These are phyloP conservation scores for Arge pagana DNA, from an alignment of 2,888 invertebrate species.

Conservation along the genomic window DNA sequence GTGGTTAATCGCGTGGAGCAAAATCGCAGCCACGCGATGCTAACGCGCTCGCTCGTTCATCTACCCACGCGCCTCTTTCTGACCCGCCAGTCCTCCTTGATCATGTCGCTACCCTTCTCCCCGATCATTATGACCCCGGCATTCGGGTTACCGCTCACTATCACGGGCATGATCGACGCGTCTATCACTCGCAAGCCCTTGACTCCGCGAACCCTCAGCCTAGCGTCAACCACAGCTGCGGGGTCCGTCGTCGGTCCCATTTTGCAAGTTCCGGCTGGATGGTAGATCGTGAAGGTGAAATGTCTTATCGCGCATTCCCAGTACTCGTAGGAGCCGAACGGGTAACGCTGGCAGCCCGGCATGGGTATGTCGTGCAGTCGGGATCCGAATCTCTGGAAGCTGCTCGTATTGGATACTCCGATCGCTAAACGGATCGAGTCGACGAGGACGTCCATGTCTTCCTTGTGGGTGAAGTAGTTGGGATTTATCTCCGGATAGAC, in stretches of 20 bases:
- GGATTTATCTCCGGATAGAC: constrained; percentile 86
- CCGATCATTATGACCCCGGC: constrained; percentile 90
- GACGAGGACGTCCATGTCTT: constrained; percentile 77
- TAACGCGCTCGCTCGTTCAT: constrained; percentile 16
- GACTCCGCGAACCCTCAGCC: constrained; percentile 78
- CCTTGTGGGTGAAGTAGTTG: constrained; percentile 86
- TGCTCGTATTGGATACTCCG: constrained; percentile 76
- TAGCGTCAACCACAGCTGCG: constrained; percentile 78
- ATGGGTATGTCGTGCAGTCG: constrained; percentile 77
- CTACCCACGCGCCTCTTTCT: constrained; percentile 27
- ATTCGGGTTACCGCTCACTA: constrained; percentile 88
- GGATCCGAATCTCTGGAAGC: constrained; percentile 82
- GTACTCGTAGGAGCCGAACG: constrained; percentile 78
- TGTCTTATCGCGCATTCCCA: constrained; percentile 86
- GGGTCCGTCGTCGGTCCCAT: constrained; percentile 82
- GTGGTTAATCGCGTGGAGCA: no score
- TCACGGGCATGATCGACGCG: constrained; percentile 87
- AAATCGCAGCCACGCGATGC: no score
- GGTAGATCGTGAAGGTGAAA: constrained; percentile 81
- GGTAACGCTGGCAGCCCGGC: constrained; percentile 78
- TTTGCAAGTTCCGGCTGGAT: constrained; percentile 83
- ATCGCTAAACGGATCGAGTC: constrained; percentile 86
- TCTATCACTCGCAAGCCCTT: constrained; percentile 79
- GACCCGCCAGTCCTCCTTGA: constrained; percentile 78
- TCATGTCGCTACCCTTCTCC: constrained; percentile 87